A percentile compares a stretch with the other conserved stretches of the same genome.
phyloP scores from a whole-genome alignment of 2,797 vertebrate genomes.

The Ptychobarbus kaznakovi region DNA sequence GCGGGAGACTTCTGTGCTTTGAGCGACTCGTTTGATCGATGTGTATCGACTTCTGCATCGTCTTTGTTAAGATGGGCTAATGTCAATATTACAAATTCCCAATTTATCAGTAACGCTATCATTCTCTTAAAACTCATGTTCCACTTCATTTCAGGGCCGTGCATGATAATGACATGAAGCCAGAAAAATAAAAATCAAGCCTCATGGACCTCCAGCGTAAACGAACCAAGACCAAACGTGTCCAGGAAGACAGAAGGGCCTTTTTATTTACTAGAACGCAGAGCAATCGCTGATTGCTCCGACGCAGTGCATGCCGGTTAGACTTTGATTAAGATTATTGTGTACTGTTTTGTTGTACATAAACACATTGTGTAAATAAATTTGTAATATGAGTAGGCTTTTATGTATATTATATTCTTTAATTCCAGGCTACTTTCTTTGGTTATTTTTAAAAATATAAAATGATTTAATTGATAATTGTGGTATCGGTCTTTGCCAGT shows the following conservation, averaged over 20 bases:
- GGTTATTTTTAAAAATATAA: not conserved
- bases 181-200: not conserved
- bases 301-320: not conserved
- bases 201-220: fast-evolving
- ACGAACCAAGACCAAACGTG: not conserved
- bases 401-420: not conserved
- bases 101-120: conserved; percentile 14
- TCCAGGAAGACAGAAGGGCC: too few relatives aligned
- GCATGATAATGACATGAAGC: not conserved
- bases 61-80: conserved; percentile 32
- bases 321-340: not conserved
- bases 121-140: not conserved
- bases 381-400: not conserved
- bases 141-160: not conserved
- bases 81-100: conserved; percentile 22
- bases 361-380: not conserved
- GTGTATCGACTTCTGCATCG: not conserved
- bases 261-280: not conserved
- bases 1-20: not conserved
- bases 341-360: too few relatives aligned
- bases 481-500: too few relatives aligned
- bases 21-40: not conserved
- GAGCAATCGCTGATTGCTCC: not conserved
- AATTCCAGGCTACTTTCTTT: not conserved
- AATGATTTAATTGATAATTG: not conserved